Base-by-base conservation (phyloP, 23 tunicate genomes). In the Trididemnum miniatum region DNA sequence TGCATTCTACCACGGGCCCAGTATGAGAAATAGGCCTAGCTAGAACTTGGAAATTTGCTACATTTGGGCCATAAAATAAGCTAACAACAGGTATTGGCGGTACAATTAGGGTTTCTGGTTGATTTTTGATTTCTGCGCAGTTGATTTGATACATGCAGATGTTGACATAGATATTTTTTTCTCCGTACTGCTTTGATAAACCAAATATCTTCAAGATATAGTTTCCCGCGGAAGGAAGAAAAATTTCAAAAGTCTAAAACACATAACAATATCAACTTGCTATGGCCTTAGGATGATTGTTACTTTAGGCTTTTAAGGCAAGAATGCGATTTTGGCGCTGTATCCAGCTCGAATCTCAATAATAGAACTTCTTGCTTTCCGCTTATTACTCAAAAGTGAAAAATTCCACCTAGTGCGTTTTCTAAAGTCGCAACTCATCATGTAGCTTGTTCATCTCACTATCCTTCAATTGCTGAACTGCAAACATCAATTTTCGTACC, bases 151-250 rank as follows among this genome's bases (percentile, higher is more conserved):
- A 89, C 28, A 89, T 18, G 39, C 86, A 81, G n/a, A 84, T 31
- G 54, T 84, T 89, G 51, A 87, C 76, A 72, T 71, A 84, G 33
- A 49, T 32, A 20, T 84, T 59, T 33, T 89, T 76, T 27, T 89
- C 89, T 29, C 76, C 72, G 51, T 67, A 83, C 37, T 84, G 83
- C 24, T 79, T 84, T 0, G 95, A 84, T 69, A 62, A 24, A 0
- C 85, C 95, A 38, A 89, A 89, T 1, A 89, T 71, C 60, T 84
- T 89, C 37, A 89, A 51, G n/a, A 89, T 35, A 84, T 74, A 89
- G 23, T 79, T 59, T 0, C 95, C 95, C 0, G 81, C 49, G 1
- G 65, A 22, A 12, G 95, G 95, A 51, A 81, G 22, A 40, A 69
- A 84, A 59, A 84, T 59, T 33, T 80, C 85, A 34, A 89, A 79